Evolutionary conservation across 2,888 invertebrate species (phyloP).

Genomic region (Hermaeophaga mercurialis): DNA sequence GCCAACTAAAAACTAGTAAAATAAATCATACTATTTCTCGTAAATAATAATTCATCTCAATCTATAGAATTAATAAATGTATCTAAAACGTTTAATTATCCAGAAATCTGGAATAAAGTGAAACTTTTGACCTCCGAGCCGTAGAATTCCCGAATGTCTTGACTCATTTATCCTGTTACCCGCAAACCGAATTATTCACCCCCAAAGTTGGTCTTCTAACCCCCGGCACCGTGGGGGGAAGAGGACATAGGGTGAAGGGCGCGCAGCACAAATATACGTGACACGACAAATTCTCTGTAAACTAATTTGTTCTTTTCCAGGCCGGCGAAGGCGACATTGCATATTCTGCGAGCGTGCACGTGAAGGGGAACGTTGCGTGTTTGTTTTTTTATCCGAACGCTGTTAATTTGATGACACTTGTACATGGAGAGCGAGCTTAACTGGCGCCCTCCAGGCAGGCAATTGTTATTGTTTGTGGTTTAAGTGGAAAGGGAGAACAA

Average conservation of each 20-base stretch:
- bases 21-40: too few species aligned
- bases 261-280: conserved; percentile 25
- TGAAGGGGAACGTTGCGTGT: conserved; percentile 13
- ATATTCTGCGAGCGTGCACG: conserved; percentile 9
- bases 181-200: conserved; percentile 11
- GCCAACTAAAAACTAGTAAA: too few species aligned
- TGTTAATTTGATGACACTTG: conserved; percentile 17
- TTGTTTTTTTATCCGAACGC: conserved; percentile 17
- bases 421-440: conserved; percentile 12
- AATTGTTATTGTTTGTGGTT: conserved; percentile 4
- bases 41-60: too few species aligned
- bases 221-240: conserved; percentile 1
- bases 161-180: neutral
- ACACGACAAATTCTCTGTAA: conserved; percentile 27
- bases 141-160: too few species aligned
- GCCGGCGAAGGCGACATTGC: conserved; percentile 1
- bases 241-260: conserved; percentile 5
- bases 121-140: too few species aligned
- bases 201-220: neutral
- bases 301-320: conserved; percentile 29
- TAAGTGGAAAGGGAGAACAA: neutral
- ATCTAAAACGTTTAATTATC: too few species aligned
- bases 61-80: too few species aligned
- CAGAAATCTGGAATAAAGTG: too few species aligned
- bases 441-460: neutral